Base-by-base conservation (phyloP, 2,113 vertebrate genomes). In the Phoxinus phoxinus region DNA sequence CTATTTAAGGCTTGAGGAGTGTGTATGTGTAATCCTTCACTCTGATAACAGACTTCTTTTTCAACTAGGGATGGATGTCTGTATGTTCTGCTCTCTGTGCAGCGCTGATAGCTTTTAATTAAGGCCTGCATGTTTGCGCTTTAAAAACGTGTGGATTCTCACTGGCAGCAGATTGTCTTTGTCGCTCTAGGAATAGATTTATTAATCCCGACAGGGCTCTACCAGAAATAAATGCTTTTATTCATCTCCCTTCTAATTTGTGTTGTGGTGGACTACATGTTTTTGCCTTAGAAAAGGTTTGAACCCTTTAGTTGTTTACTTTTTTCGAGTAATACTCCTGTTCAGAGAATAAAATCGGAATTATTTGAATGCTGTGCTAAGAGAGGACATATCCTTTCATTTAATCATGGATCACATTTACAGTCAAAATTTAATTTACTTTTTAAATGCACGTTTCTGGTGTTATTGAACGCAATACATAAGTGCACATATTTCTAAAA, bases 51-150 rank as follows among this genome's bases (percentile, higher is more conserved):
- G 61, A 19, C 10, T 65, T 81, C 89, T 84, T 88, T 79, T 71
- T 51, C 12, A 89, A 89, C 87, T 84, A 87, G 85, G 86, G 44
- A 91, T 87, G 56, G 13, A 85, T 88, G 89, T 87, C 90, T 93
- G 86, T 91, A 7, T 93, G 91, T 90, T 91, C 69, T 23, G 21
- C 32, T 87, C 89, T 90, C 86, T 90, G 90, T 92, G 90, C 90
- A 41, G 89, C 88, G 86, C 89, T 92, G 92, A 92, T 90, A 67
- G 89, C 86, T 87, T 92, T 93, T 94, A 94, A 93, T 94, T 92
- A 90, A 86, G 87, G 76, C n/a, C 21, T 86, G 58, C 44, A 69
- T 83, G 69, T 84, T 44, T 78, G 17, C 32, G 85, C 58, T 84
- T 87, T 71, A 81, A 67, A 51, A 87, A 59, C 71, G 67, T 83